Base-by-base conservation (phyloP, 2,888 invertebrate genomes). In the Alviniconcha strummeri region DNA sequence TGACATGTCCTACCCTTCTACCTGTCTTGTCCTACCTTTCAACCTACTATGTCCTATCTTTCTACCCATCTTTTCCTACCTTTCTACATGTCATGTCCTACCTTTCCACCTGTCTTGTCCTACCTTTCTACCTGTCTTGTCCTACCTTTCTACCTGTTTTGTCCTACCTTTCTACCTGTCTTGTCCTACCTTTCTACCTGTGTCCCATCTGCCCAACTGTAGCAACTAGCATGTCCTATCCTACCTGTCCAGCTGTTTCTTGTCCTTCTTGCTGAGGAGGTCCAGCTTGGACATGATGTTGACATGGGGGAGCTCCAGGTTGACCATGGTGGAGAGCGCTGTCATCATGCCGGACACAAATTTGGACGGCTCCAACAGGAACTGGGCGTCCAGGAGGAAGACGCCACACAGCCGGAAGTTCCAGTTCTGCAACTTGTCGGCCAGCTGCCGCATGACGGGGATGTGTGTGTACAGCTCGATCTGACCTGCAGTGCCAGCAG, bases 381-480 rank as follows among this genome's bases (percentile, higher is more conserved):
- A 99, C 94, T 99, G 99, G 0, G 98, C 97, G 93, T 99, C 99
- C 0, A 99, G 95, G 83, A 99, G 94, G 93, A 98, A 99, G 0
- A 99, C 96, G 0, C 96, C 97, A 94, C 99, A 99, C 80, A 99
- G 95, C 86, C 96, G 95, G 93, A 99, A 99, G 94, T 98, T 97
- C 96, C 98, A 97, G 82, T 91, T 95, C 92, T 97, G 96, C 55
- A 99, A 94, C 77, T 96, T 94, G 67, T 96, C 95, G 0, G 97
- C 96, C 17, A 99, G 94, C 90, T 96, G 95, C 89, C 96, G 96
- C 94, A 99, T 97, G 64, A 97, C 96, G 0, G 97, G 96, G 92
- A 99, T 95, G 94, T 99, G 99, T 0, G 98, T 98, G 94, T 99
- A 99, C 54, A 99, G 94, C 94, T 99, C 99, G 84, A 99, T 98